Evolutionary conservation across 2,797 vertebrate genomes (phyloP).

Genomic region (Scleropages formosus): DNA sequence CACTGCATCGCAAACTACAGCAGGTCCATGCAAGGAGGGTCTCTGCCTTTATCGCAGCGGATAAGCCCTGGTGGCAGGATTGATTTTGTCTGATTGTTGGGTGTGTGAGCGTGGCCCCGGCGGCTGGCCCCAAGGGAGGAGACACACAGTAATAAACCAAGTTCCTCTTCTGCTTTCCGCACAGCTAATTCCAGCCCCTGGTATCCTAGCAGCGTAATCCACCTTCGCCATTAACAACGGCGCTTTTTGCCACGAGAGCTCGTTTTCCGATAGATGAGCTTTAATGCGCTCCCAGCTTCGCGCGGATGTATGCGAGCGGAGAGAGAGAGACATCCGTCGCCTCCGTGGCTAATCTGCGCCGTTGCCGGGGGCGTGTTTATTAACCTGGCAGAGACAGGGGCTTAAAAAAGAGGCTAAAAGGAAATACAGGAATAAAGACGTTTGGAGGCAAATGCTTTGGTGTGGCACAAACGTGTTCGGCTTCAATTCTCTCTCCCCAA

Average conservation of each 20-base stretch:
- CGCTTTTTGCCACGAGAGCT: slow-evolving; percentile 62
- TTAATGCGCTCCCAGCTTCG: slow-evolving; percentile 57
- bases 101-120: not conserved
- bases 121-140: not conserved
- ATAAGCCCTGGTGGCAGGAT: not conserved
- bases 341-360: too few relatives aligned
- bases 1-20: not conserved
- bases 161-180: slow-evolving; percentile 50
- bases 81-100: not conserved
- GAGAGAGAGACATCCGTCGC: slow-evolving; percentile 10
- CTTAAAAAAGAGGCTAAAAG: slow-evolving; percentile 44
- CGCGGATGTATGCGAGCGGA: slow-evolving; percentile 61
- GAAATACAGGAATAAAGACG: slow-evolving; percentile 39
- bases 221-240: slow-evolving; percentile 70
- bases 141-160: slow-evolving; percentile 34
- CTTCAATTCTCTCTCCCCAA: too few relatives aligned
- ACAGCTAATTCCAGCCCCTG: slow-evolving; percentile 65
- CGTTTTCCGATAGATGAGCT: slow-evolving; percentile 66
- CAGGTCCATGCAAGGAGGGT: not conserved
- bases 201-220: slow-evolving; percentile 68
- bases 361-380: slow-evolving; percentile 70
- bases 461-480: too few relatives aligned
- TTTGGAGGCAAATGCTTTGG: too few relatives aligned
- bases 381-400: slow-evolving; percentile 66
- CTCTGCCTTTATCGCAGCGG: not conserved